Evolutionary conservation across 2,113 vertebrate species (phyloP), one percentile per base, ranked within the genome.

Genomic region (Zosterops borbonicus): DNA sequence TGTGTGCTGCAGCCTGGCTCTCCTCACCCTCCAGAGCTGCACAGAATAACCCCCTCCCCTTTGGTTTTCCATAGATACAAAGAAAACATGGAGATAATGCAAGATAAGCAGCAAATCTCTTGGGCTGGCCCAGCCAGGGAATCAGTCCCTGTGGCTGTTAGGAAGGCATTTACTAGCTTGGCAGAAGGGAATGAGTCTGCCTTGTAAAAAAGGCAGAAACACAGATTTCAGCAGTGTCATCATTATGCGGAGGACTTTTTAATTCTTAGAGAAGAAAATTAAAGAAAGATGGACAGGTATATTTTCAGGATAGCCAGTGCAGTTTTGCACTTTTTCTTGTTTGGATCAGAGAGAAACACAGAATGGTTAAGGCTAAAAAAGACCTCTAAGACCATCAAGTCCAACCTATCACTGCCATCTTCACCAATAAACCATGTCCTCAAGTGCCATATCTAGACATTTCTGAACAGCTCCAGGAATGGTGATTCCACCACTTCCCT

Each of bases 121-220:
- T 2, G 4, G 50, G 81, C 46, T 87, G 4, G 1, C 28, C n/a
- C 41, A 41, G 49, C 29, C 9, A 1, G 60, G 46, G 52, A 91
- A 85, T 89, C 60, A 46, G 84, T 87, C 80, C 42, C 70, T 2
- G 5, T 33, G 74, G 33, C 58, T 19, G 17, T 56, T 81, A 77
- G 84, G 69, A 28, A 65, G 58, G 41, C 3, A 0, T 87, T 80
- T 1, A 0, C 47, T 27, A 39, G 58, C 2, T 0, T 52, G 63
- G 47, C 37, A 52, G 59, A 21, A 87, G 39, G 52, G 35, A 75
- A 86, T 79, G 82, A 69, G 31, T 42, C 65, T 75, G 64, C 64
- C 85, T 37, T 71, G 85, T 55, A 89, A 71, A 86, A 62, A 65
- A 42, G 25, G 37, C 37, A 46, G 64, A 37, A 65, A 25, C 39